Base-by-base conservation (phyloP, 2,113 vertebrate species). In the Astur gentilis region DNA sequence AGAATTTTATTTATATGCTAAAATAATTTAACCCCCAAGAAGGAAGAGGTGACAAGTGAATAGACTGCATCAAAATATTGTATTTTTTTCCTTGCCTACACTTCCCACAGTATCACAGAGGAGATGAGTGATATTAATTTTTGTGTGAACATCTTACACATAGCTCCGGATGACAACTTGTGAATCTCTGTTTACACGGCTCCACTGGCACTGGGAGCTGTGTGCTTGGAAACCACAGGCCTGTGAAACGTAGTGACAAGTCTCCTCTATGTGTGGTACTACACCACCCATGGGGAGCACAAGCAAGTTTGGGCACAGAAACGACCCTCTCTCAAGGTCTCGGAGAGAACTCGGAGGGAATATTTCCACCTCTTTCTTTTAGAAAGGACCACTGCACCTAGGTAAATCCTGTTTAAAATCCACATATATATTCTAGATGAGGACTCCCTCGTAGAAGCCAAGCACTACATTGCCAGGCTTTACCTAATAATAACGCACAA, bases 161-260 rank as follows among this genome's bases (percentile, higher is more conserved):
- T 22, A 89, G 77, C 77, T 82, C 65, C 0, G 0, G 65, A 60
- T 95, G 91, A 94, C 93, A 86, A 32, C 0, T 19, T 89, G 91
- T 81, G 95, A 95, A 95, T 92, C 67, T 57, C 58, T 87, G 71
- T 89, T 94, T 95, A 82, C 64, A 23, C 1, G 29, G 78, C 65
- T 78, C 44, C 49, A 13, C 64, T 58, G 79, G 58, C 54, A 64
- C 31, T 27, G 20, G 64, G 58, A 96, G 60, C 52, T 62, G 36
- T 8, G 52, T 34, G 57, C 87, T 71, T 84, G 91, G 78, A 91
- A 92, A 64, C 66, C 44, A 57, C 0, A 27, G 42, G 34, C 32
- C 70, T 65, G 89, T 45, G 65, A 87, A 91, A 66, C 4, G 5
- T 6, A 57, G 83, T 66, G 81, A 80, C 58, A 76, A 27, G 27